Percentiles rank a stretch among this genome's conserved stretches.
Conservation (phyloP, 1,140 invertebrate species). For the Diuraphis noxia region DNA sequence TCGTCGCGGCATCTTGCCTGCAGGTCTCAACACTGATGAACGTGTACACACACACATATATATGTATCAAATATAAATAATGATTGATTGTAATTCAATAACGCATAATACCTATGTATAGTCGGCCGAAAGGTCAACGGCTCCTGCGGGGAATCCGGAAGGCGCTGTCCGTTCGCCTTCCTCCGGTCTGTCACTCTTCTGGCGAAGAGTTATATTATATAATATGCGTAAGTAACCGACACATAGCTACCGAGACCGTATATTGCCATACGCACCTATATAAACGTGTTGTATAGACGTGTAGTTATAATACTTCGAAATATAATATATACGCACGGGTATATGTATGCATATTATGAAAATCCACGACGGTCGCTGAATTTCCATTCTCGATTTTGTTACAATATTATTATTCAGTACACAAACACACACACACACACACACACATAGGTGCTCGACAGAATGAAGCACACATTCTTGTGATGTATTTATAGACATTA, state of each 20-base stretch:
- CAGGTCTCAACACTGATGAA: neutral
- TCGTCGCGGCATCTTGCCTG: neutral
- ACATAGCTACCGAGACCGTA: neutral
- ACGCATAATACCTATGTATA: too few species aligned
- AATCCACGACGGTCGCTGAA: neutral
- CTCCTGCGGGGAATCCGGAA: constrained; percentile 44
- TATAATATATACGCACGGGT: neutral
- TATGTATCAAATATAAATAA: neutral
- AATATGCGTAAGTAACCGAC: neutral
- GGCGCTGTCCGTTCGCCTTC: neutral
- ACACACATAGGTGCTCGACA: too few species aligned
- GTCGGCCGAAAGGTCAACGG: constrained; percentile 22
- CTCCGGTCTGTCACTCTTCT: neutral
- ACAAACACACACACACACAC: neutral
- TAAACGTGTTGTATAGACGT: neutral
- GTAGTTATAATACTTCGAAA: neutral
- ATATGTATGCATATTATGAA: too few species aligned
- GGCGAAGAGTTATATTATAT: neutral
- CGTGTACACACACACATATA: neutral
- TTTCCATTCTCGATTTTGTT: neutral
- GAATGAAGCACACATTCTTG: too few species aligned
- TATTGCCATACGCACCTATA: neutral
- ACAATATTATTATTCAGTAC: neutral
- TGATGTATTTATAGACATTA: neutral
- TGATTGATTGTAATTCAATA: constrained; percentile 6